Percentiles rank a stretch among this genome's conserved stretches.
These are phyloP conservation scores for Gadopsis marmoratus DNA, from an alignment of 2,797 vertebrate species.

Conservation along the genomic window DNA sequence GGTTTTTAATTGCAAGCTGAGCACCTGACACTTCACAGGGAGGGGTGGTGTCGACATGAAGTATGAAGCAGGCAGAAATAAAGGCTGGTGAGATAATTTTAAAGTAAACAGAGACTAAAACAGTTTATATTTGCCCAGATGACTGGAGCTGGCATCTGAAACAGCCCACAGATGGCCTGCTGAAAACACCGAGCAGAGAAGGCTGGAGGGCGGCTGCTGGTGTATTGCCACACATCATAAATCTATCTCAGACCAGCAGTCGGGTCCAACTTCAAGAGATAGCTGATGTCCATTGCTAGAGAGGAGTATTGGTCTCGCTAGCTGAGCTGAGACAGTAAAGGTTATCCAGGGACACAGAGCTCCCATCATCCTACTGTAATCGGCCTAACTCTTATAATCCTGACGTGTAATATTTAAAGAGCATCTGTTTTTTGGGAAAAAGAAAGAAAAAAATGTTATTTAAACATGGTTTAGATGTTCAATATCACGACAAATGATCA, in stretches of 20 bases:
- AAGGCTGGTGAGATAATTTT: constrained; percentile 39
- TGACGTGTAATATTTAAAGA: neutral
- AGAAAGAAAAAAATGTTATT: neutral
- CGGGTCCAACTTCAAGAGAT: constrained; percentile 58
- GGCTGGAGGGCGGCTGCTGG: constrained; percentile 53
- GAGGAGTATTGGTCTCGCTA: constrained; percentile 12
- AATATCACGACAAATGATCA: neutral
- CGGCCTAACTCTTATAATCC: constrained; percentile 4
- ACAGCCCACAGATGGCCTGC: constrained; percentile 67
- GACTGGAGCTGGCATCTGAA: constrained; percentile 54
- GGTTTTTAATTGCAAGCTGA: constrained; percentile 62
- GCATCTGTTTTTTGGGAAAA: neutral
- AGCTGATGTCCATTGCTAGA: constrained; percentile 45
- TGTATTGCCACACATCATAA: constrained; percentile 61
- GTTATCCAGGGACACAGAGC: constrained; percentile 39
- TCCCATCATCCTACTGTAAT: constrained; percentile 29
- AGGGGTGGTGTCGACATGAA: constrained; percentile 25
- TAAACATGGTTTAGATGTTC: constrained; percentile 1
- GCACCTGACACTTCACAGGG: constrained; percentile 37
- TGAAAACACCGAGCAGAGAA: constrained; percentile 42
- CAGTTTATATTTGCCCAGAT: constrained; percentile 39
- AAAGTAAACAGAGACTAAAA: constrained; percentile 44
- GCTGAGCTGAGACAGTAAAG: constrained; percentile 32
- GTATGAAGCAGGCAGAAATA: constrained; percentile 41
- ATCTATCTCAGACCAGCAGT: constrained; percentile 65